These are phyloP conservation scores for Pseudobourletiella spinata DNA, from an alignment of 1,140 invertebrate genomes.

Conservation along the genomic window DNA sequence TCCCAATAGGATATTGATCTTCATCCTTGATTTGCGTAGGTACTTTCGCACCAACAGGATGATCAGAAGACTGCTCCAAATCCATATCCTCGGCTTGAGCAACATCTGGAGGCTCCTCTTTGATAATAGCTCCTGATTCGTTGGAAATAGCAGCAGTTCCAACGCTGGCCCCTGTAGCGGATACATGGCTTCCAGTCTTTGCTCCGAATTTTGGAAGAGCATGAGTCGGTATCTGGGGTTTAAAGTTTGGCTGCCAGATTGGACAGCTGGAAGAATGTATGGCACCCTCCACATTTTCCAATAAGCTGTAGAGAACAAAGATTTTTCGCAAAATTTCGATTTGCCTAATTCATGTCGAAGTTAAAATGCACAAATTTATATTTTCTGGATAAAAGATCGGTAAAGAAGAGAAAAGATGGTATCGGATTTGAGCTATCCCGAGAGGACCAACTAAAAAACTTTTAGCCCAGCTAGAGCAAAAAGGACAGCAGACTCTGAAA, in stretches of 20 bases:
- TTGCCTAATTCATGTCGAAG: too few species aligned
- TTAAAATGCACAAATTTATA: too few species aligned
- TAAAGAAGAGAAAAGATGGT: too few species aligned
- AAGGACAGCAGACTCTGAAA: too few species aligned
- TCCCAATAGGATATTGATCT: not conserved
- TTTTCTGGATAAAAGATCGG: too few species aligned
- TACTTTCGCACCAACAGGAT: constrained; percentile 8
- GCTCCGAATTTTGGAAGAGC: constrained; percentile 34
- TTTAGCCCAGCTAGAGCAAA: too few species aligned
- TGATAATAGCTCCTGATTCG: constrained; percentile 27
- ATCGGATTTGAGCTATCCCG: too few species aligned
- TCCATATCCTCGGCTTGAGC: constrained; percentile 24
- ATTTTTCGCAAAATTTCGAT: too few species aligned
- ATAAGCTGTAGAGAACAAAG: too few species aligned
- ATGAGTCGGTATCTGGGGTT: constrained; percentile 59
- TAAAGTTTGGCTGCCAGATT: constrained; percentile 87
- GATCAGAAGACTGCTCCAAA: constrained; percentile 19
- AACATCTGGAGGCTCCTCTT: constrained; percentile 32
- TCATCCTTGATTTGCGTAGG: not conserved
- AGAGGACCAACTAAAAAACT: too few species aligned
- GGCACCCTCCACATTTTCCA: constrained; percentile 77
- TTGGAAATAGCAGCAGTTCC: constrained; percentile 31
- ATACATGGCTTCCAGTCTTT: not conserved
- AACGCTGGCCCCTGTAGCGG: constrained; percentile 7
- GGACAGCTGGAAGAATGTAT: constrained; percentile 75